Evolutionary conservation across 2,113 vertebrate species (phyloP), one percentile per base, ranked within the genome.

Genomic region (Orcinus orca): DNA sequence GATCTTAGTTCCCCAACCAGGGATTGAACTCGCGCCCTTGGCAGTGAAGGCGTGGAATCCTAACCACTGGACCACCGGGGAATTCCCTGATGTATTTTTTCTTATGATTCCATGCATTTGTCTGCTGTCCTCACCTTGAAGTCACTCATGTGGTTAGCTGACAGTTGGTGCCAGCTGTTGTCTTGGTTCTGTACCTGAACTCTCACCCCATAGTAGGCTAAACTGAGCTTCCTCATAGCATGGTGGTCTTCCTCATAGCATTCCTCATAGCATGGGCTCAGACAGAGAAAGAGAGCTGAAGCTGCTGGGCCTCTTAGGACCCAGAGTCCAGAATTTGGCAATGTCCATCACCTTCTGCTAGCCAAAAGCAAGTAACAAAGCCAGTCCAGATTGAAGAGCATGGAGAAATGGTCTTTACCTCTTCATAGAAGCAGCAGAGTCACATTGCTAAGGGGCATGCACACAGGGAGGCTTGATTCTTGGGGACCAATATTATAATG

Each of bases 241-340:
- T 36, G 44, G 33, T 92, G 63, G 6, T 74, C n/a, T 58, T 8
- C 58, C 31, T 31, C 11, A 53, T 33, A 53, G 47, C 74, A 53
- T 77, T 90, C 38, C 33, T 73, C 2, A 29, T 41, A 41, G 18
- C 31, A 41, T 36, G 12, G 33, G 9, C 50, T 82, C 14, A 71
- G 65, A 62, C 25, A 50, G 58, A 90, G 44, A 38, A 38, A 36
- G 29, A 74, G n/a, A 63, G n/a, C 26, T 67, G 44, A 91, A 91
- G 33, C 81, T 92, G 5, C 74, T 81, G 38, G 77, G 29, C 29
- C n/a, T 63, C n/a, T 53, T 91, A 47, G 80, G 8, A 60, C 60
- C 38, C 84, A 9, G 26, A 50, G 31, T 81, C 67, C 53, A 86
- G 83, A 77, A 89, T 62, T 92, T 85, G 67, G 81, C 44, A 63